Evolutionary conservation across 1,140 invertebrate species (phyloP).

Genomic region (Protaetia brevitarsis): DNA sequence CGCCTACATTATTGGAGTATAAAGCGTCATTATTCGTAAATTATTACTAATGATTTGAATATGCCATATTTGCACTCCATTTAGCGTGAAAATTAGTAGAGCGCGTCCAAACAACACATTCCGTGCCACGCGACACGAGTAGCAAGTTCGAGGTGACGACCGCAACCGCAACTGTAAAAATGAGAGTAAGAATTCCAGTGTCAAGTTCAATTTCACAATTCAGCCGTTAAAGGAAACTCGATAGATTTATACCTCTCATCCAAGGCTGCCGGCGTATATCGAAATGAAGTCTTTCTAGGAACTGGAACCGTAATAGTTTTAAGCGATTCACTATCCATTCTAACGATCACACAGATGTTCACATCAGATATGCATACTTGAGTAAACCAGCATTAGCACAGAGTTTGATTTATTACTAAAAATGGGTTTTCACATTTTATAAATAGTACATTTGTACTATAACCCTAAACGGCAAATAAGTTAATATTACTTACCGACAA

Average conservation of each 20-base stretch:
- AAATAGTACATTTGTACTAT: no score
- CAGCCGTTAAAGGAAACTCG: neutral
- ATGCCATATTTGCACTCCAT: neutral
- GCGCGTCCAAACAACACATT: neutral
- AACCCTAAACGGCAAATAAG: no score
- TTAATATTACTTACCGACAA: no score
- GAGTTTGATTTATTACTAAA: no score
- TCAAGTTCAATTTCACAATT: conserved; percentile 17
- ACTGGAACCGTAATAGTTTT: no score
- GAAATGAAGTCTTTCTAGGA: neutral
- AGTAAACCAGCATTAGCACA: no score
- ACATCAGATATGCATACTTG: no score
- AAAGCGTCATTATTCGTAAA: no score
- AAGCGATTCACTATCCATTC: no score
- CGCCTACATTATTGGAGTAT: no score
- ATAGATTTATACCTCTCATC: neutral
- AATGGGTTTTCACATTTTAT: no score
- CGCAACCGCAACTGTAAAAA: conserved; percentile 1
- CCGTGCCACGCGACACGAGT: neutral
- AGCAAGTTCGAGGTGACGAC: neutral
- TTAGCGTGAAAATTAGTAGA: neutral
- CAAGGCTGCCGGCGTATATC: neutral
- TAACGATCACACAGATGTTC: no score
- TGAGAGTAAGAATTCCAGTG: conserved; percentile 15
- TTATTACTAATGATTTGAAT: neutral